Evolutionary conservation across 2,113 vertebrate species (phyloP), one percentile per base, ranked within the genome.

Genomic region (Chaetorhynchus papuensis): DNA sequence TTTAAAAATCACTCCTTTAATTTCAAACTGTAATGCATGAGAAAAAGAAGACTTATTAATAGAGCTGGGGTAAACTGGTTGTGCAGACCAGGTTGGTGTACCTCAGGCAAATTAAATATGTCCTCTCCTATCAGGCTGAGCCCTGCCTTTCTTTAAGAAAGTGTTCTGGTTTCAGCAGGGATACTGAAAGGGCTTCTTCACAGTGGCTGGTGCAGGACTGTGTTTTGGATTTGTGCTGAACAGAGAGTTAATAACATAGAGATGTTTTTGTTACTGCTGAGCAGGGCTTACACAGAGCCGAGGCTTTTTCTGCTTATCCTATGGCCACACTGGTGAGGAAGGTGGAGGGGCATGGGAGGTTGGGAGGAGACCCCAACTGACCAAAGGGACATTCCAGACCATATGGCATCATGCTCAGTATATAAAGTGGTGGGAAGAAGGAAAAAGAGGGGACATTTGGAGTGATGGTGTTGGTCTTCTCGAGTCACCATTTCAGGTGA

Each of bases 301-400:
- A 57, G 13, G 6, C 24, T 24, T 35, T 37, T 42, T 22, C 37
- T 68, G 37, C 31, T 76, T 59, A 50, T 10, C 1, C 0, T 59
- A 37, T 0, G 0, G 33, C 33, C 15, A 22, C 0, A 0, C 14
- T 37, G 26, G 21, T 0, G 2, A 3, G 31, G 37, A 66, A 18
- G 31, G 0, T 77, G 83, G 20, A 27, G 17, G 13, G 37, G 27
- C 45, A 10, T 8, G 37, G 45, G 16, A 44, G 11, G 14, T 0
- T 50, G 44, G 26, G 21, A 66, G 16, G 16, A 37, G 63, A 59
- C 26, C 35, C 24, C 44, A 76, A 0, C 13, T 21, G 35, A 59
- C 16, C 53, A 66, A 13, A 68, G 53, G 26, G 31, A 31, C 3
- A 77, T 37, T 27, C 17, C 53, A 77, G 27, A 33, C 31, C 31